phyloP scores from a whole-genome alignment of 2,888 invertebrate genomes.

The Rhamphomyia laevipes region DNA sequence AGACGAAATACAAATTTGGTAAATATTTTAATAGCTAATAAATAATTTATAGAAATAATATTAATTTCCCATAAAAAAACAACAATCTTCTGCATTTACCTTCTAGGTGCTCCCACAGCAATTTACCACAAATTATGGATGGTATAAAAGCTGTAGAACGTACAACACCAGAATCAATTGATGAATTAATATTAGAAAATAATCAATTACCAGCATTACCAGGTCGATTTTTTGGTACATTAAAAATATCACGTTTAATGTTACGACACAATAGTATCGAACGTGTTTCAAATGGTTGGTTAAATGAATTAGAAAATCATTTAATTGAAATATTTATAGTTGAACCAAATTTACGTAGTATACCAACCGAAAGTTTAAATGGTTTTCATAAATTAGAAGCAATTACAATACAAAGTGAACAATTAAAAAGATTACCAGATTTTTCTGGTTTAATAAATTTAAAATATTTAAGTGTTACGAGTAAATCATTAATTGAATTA shows the following conservation, averaged over 20 bases:
- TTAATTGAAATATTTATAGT: slow-evolving; percentile 75
- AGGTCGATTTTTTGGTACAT: slow-evolving; percentile 63
- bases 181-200: slow-evolving; percentile 78
- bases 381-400: slow-evolving; percentile 68
- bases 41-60: background rate
- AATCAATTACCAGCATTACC: slow-evolving; percentile 78
- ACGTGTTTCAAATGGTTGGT: slow-evolving; percentile 67
- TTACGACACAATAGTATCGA: slow-evolving; percentile 72
- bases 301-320: slow-evolving; percentile 62
- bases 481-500: slow-evolving; percentile 51
- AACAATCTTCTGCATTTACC: background rate
- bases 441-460: slow-evolving; percentile 60
- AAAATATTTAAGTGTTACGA: slow-evolving; percentile 62
- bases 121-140: slow-evolving; percentile 61
- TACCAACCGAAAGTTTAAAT: slow-evolving; percentile 66
- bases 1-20: slow-evolving; percentile 80
- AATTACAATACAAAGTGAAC: slow-evolving; percentile 66
- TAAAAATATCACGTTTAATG: slow-evolving; percentile 69
- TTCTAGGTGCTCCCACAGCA: slow-evolving; percentile 84
- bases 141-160: slow-evolving; percentile 56
- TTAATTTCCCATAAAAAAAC: background rate
- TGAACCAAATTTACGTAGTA: slow-evolving; percentile 65
- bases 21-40: slow-evolving; percentile 19
- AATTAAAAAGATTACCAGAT: slow-evolving; percentile 60
- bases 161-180: slow-evolving; percentile 57